Evolutionary conservation across 2,797 vertebrate genomes (phyloP).

Genomic region (Varecia variegata): DNA sequence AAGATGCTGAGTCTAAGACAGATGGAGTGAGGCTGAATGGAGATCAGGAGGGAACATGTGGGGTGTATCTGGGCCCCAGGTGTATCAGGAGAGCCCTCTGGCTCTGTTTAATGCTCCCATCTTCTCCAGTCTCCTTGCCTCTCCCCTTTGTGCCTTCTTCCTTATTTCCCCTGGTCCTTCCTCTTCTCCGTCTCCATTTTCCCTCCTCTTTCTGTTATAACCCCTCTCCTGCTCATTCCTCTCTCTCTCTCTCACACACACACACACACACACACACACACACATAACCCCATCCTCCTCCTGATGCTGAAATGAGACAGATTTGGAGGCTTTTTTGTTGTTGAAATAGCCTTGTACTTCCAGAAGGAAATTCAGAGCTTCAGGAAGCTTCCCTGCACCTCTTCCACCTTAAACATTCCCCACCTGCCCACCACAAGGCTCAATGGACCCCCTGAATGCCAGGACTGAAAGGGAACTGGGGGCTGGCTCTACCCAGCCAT

Average conservation of each 20-base stretch:
- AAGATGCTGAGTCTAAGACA: neutral
- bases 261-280: neutral
- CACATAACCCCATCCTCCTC: neutral
- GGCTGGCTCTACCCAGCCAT: neutral
- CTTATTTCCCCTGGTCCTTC: neutral
- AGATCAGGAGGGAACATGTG: neutral
- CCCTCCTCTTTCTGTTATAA: neutral
- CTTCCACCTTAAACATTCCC: neutral
- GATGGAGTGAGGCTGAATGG: accelerated
- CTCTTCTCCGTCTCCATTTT: accelerated
- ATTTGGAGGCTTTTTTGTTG: neutral
- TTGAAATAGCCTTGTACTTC: neutral
- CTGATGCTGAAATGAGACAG: neutral
- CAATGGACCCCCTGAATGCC: accelerated
- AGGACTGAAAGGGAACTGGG: neutral
- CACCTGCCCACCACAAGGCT: neutral
- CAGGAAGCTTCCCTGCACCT: neutral
- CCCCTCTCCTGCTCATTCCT: no score
- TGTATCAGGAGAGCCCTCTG: accelerated
- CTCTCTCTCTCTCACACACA: neutral
- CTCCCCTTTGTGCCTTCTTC: neutral
- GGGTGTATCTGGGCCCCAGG: neutral
- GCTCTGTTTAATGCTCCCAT: neutral
- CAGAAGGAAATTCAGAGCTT: neutral
- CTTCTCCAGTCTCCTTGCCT: neutral